phyloP scores from a whole-genome alignment of 2,888 invertebrate species.

The Adelphocoris suturalis region DNA sequence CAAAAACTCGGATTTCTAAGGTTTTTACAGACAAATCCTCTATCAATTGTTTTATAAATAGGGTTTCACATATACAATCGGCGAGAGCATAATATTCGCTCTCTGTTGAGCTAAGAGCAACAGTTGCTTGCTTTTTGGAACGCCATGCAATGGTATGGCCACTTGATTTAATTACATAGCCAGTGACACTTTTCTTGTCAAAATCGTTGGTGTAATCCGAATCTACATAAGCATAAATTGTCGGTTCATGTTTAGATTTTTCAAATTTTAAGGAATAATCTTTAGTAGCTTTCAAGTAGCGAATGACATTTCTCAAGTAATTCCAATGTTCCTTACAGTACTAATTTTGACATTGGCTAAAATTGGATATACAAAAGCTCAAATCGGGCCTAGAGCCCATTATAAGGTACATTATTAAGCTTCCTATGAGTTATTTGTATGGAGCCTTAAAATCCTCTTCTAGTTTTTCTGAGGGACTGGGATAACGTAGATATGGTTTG shows the following conservation, averaged over 20 bases:
- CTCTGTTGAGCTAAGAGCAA: neutral
- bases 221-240: conserved; percentile 18
- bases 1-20: neutral
- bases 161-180: neutral
- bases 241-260: conserved; percentile 30
- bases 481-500: too few relatives aligned
- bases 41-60: conserved; percentile 27
- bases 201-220: conserved; percentile 35
- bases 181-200: conserved; percentile 3
- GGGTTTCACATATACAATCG: conserved; percentile 23
- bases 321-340: neutral
- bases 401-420: too few relatives aligned
- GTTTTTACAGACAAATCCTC: neutral
- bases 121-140: conserved; percentile 2
- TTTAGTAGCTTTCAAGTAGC: conserved; percentile 38
- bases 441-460: too few relatives aligned
- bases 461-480: too few relatives aligned
- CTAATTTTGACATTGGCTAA: too few relatives aligned
- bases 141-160: conserved; percentile 9
- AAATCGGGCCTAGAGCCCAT: too few relatives aligned
- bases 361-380: too few relatives aligned
- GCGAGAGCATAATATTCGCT: conserved; percentile 35
- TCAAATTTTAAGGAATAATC: conserved; percentile 36
- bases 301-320: conserved; percentile 45
- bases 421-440: too few relatives aligned